Conservation (phyloP, 35 echinoderm and acorn worm species). For the Ophioderma brevispina region DNA sequence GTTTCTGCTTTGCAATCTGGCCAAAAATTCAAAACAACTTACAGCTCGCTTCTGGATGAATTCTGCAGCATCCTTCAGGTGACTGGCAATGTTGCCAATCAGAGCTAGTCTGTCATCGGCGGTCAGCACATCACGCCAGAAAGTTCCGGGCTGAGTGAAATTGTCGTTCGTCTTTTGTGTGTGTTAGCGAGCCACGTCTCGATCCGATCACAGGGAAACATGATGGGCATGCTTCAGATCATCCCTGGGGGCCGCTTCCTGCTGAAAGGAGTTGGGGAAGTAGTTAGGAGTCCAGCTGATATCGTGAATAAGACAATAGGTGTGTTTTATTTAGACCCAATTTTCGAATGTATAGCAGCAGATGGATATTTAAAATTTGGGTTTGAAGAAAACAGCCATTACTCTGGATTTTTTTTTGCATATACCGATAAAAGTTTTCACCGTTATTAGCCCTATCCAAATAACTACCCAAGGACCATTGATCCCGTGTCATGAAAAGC, state of each 20-base stretch:
- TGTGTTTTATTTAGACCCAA: too few relatives aligned
- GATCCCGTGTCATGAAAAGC: too few relatives aligned
- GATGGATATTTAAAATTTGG: too few relatives aligned
- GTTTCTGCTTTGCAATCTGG: too few relatives aligned
- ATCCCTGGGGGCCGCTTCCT: slow-evolving; percentile 72
- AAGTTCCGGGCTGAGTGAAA: slow-evolving; percentile 69
- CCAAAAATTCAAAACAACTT: too few relatives aligned
- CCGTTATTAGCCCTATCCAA: too few relatives aligned
- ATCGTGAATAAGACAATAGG: too few relatives aligned
- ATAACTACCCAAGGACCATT: too few relatives aligned
- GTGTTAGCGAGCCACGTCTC: slow-evolving; percentile 74
- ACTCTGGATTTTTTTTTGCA: too few relatives aligned
- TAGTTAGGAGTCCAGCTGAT: slow-evolving; percentile 97
- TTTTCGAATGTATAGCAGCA: too few relatives aligned
- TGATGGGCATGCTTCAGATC: slow-evolving; percentile 29
- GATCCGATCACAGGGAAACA: neutral
- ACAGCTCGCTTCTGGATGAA: slow-evolving; percentile 91
- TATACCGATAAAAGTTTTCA: too few relatives aligned
- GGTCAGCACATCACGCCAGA: slow-evolving; percentile 80
- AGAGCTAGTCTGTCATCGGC: slow-evolving; percentile 51
- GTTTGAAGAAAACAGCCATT: too few relatives aligned
- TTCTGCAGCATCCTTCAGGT: slow-evolving; percentile 77
- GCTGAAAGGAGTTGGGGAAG: slow-evolving; percentile 98
- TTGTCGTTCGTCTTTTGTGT: slow-evolving; percentile 90
- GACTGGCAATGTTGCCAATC: slow-evolving; percentile 86